Evolutionary conservation across 2,797 vertebrate genomes (phyloP), one percentile per base, ranked within the genome.

Genomic region (Betta splendens): DNA sequence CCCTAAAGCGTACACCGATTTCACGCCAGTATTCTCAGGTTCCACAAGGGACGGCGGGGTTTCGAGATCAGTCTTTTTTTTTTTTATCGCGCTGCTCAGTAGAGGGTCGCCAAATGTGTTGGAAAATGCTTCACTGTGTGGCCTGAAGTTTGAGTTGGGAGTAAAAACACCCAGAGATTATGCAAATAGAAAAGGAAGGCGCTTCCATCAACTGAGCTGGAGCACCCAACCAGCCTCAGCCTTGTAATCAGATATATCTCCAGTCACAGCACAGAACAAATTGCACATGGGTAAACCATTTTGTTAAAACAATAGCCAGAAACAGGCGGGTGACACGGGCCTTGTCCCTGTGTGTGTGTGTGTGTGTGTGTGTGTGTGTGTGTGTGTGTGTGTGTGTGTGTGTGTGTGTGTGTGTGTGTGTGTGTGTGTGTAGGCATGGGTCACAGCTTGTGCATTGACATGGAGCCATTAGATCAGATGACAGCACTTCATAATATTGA

Each of bases 401-500:
- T 31, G n/a, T 39, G 47, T 38, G 36, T 23, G 53, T 26, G 21
- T 44, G 46, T 16, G 10, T 31, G n/a, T n/a, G n/a, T n/a, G n/a
- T n/a, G n/a, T n/a, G n/a, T n/a, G n/a, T n/a, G 38, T 2, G 26
- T 0, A 58, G 49, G 56, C 60, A 31, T 66, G 72, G 62, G 81
- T 86, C 79, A 63, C 79, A 79, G 73, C 76, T 78, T 79, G 78
- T 84, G 81, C 81, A 79, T 72, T 21, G 62, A 85, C 79, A 85
- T 38, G 53, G 73, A 75, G 63, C 69, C 74, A 65, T 80, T 71
- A 72, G 76, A 89, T 88, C 83, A 70, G 60, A 85, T 88, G 73
- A 84, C 84, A 86, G 75, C 78, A 76, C 77, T 89, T 86, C 82
- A 87, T 87, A 88, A 90, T 82, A 88, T 82, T 88, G 82, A 88